Base-by-base conservation (phyloP, 1,140 invertebrate species). In the Brachionus sp. region DNA sequence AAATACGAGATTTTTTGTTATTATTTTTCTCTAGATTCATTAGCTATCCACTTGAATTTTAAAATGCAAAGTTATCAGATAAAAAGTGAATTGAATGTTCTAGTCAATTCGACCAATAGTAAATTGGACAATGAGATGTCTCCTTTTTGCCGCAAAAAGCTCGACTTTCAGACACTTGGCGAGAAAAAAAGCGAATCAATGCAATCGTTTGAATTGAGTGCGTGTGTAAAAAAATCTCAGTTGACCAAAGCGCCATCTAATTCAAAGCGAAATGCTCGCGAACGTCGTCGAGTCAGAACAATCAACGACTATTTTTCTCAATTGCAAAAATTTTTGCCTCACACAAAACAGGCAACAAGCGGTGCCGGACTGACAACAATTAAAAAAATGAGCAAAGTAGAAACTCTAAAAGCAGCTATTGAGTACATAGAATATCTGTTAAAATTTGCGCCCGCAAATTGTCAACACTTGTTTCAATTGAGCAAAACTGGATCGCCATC, bases 331-430 rank as follows among this genome's bases (percentile, higher is more conserved):
- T 66, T 33, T 66, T 25, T 83, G 62, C 80, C 80, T 12, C 77
- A 80, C 12, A 62, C 50, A 3, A 80, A 80, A 29, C 50, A n/a
- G 39, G 44, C 42, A 16, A 42, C 19, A 10, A 80, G 25, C 37
- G 77, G 77, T 3, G 10, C 62, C n/a, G 1, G 25, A 13, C 12
- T 80, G 19, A 35, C 44, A 6, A 62, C 46, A 23, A 29, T 25
- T 10, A 80, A 80, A 66, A 80, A 80, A 66, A 57, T 80, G 77
- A 80, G 77, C 77, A 80, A 80, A 62, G 77, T 80, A 5, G 77
- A 80, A 35, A 80, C 77, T 0, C 10, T 80, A 4, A 80, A 80
- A 44, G 77, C 77, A 44, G 77, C 77, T 19, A 80, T 80, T 39
- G 77, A 80, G 10, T 80, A 80, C 50, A 80, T 80, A n/a, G 77